Conservation (phyloP, 2,113 vertebrate genomes). For the Protomyctophum bolini region DNA sequence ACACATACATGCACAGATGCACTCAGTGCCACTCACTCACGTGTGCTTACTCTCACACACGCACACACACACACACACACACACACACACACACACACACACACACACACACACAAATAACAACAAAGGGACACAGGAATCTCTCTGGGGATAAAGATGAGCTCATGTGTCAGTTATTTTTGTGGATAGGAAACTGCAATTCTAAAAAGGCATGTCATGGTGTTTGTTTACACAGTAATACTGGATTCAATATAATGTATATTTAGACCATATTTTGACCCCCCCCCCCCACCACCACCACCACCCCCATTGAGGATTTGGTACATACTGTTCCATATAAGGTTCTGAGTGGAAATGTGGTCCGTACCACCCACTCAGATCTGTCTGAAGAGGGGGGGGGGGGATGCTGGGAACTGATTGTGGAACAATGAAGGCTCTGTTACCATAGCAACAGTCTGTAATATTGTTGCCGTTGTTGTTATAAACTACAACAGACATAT, state of each 20-base stretch:
- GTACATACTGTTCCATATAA: neutral
- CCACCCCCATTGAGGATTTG: neutral
- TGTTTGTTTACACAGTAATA: neutral
- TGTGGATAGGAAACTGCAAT: too few relatives aligned
- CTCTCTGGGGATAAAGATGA: too few relatives aligned
- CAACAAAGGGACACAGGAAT: too few relatives aligned
- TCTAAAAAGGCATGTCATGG: neutral
- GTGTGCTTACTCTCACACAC: neutral
- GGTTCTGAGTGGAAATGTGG: conserved; percentile 2
- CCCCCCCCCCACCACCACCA: neutral
- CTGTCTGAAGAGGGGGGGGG: neutral
- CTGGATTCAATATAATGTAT: neutral
- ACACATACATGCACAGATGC: neutral
- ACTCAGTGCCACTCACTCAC: conserved; percentile 1
- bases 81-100: neutral
- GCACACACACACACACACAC: conserved; percentile 2
- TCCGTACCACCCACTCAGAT: neutral
- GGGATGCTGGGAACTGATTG: neutral
- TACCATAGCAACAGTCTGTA: too few relatives aligned
- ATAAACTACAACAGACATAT: too few relatives aligned
- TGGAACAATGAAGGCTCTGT: too few relatives aligned
- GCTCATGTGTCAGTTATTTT: too few relatives aligned
- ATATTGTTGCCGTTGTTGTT: too few relatives aligned
- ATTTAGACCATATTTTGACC: neutral
- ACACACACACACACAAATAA: neutral